These are phyloP conservation scores for Torymus aiolomorphi DNA, from an alignment of 2,888 invertebrate species.

Conservation along the genomic window DNA sequence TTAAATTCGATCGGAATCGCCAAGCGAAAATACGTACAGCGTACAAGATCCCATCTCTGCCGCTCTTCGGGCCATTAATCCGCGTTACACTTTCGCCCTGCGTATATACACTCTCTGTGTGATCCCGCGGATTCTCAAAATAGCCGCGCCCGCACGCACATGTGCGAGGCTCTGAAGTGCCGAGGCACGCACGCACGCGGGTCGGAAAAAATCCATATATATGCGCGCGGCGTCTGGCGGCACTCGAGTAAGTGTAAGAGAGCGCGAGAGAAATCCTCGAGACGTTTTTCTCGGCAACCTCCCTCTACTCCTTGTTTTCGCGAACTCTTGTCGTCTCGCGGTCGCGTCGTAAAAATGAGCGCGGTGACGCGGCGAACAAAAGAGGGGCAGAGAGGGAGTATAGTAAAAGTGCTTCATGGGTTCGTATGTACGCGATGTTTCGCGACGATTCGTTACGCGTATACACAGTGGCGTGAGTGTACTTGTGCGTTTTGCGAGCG, in stretches of 20 bases:
- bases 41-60: neutral
- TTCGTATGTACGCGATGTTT: too few relatives aligned
- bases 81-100: neutral
- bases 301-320: neutral
- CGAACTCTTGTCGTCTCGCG: neutral
- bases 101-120: neutral
- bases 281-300: conserved; percentile 43
- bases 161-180: conserved; percentile 18
- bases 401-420: too few relatives aligned
- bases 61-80: conserved; percentile 6
- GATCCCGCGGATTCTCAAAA: conserved; percentile 21
- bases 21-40: neutral
- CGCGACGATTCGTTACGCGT: too few relatives aligned
- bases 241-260: too few relatives aligned
- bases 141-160: neutral
- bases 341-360: neutral
- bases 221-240: neutral
- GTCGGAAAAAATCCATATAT: conserved; percentile 23
- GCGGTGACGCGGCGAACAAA: conserved; percentile 22
- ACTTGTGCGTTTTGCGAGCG: too few relatives aligned
- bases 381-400: neutral
- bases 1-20: too few relatives aligned
- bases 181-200: neutral
- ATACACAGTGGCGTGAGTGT: too few relatives aligned
- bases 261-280: conserved; percentile 40